Base-by-base conservation (phyloP, 2,113 vertebrate species). In the Silurus glanis region DNA sequence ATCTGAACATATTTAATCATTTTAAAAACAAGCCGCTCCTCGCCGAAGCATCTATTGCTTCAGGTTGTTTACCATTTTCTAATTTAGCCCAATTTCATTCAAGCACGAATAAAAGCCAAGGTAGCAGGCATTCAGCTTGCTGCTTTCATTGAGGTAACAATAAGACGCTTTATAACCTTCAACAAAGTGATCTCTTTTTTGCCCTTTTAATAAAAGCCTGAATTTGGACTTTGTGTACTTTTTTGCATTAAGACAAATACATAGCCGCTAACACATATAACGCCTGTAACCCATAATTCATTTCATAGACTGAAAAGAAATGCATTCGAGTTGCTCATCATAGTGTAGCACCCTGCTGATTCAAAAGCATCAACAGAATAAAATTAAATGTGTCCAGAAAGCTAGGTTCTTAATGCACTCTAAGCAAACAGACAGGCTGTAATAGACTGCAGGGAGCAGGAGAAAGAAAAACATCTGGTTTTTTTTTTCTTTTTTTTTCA, bases 101-200 rank as follows among this genome's bases (percentile, higher is more conserved):
- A 53, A 76, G 53, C 17, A 47, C 9, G 76, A 74, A 74, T 66
- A 74, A 58, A 58, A 74, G 67, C 56, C 37, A 71, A 86, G 87
- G 19, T 89, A 82, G 58, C 56, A 64, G 89, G 88, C 91, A 90
- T 92, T 88, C 87, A 88, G 78, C 82, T 87, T 80, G 51, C 62
- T 28, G 80, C 75, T 90, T 85, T 90, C 88, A 86, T 0, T 5
- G 37, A 82, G 21, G 6, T 88, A 90, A 94, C 93, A 94, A 93
- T 83, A 87, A 85, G 17, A 83, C 90, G 4, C 91, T 93, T 92
- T 94, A 91, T 92, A 67, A 78, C 16, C 85, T 5, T 56, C 28
- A 0, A 28, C 85, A 88, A 91, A 87, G 86, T 19, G 83, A 80
- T 80, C 71, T 83, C 2, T 37, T 37, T 59, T 87, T 83, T 55